phyloP scores from a whole-genome alignment of 2,797 vertebrate species.

The Anguilla obscura region DNA sequence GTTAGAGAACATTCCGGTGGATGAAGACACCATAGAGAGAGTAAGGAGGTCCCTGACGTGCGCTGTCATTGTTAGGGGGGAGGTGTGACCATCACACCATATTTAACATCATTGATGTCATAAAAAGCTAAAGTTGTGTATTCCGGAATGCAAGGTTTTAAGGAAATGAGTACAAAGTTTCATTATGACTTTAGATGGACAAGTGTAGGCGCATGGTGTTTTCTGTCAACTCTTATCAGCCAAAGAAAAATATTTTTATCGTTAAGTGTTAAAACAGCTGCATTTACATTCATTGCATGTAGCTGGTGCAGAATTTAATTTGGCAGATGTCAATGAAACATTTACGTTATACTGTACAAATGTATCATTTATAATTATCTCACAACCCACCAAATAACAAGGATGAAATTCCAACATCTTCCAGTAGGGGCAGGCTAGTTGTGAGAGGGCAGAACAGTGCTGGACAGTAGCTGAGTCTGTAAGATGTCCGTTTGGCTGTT shows the following conservation, averaged over 20 bases:
- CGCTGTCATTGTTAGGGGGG: no score
- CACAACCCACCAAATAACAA: no score
- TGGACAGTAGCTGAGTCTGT: not conserved
- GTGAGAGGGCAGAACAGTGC: not conserved
- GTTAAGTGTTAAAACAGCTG: no score
- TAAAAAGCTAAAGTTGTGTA: not conserved
- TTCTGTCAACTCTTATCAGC: not conserved
- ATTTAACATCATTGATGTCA: not conserved
- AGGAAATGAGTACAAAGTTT: not conserved
- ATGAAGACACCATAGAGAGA: slow-evolving; percentile 72
- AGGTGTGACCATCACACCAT: no score
- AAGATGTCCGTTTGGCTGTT: not conserved
- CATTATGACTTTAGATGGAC: not conserved
- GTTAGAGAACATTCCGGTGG: slow-evolving; percentile 72
- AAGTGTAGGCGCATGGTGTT: no score
- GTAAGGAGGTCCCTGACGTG: slow-evolving; percentile 58
- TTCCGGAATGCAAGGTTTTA: not conserved
- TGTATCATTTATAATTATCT: no score
- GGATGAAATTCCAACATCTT: no score
- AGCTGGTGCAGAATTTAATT: no score
- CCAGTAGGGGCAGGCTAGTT: not conserved
- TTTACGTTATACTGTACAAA: no score
- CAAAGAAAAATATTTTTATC: no score
- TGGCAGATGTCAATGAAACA: no score
- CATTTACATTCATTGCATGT: no score